Percentiles rank a stretch among this genome's conserved stretches.
Conservation (phyloP, 2,113 vertebrate species). For the Saimiri boliviensis region DNA sequence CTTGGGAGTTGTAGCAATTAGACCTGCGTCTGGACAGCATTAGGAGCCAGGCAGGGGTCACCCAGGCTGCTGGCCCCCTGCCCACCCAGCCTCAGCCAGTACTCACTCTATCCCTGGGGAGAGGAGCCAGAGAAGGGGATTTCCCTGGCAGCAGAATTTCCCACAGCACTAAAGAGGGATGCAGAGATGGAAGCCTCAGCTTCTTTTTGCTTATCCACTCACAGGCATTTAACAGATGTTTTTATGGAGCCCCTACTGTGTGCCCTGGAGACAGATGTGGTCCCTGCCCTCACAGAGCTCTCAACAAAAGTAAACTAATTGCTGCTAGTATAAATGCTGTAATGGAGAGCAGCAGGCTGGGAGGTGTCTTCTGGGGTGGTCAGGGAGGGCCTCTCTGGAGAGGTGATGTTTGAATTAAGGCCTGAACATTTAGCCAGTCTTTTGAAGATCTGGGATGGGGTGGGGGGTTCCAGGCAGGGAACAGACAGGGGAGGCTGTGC, state of each 20-base stretch:
- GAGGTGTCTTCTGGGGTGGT: too few species aligned
- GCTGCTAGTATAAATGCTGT: not conserved
- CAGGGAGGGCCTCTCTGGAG: not conserved
- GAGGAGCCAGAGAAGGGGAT: not conserved
- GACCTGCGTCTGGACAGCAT: conserved; percentile 35
- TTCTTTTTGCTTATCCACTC: not conserved
- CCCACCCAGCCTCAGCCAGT: not conserved
- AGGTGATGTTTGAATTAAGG: not conserved
- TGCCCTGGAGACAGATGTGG: not conserved
- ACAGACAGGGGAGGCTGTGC: not conserved
- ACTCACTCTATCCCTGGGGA: not conserved
- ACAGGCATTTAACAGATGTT: not conserved
- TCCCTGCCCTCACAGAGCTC: not conserved
- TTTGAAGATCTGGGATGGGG: not conserved
- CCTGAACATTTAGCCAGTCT: not conserved
- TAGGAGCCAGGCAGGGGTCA: not conserved
- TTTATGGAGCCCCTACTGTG: not conserved
- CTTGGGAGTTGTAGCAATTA: conserved; percentile 54
- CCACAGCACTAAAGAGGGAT: not conserved
- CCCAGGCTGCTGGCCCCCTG: conserved; percentile 10
- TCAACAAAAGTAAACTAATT: not conserved
- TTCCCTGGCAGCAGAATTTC: not conserved
- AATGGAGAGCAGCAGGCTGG: not conserved
- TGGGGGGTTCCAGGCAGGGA: not conserved
- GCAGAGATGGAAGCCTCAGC: not conserved